Base-by-base conservation (phyloP, 1,140 invertebrate genomes). In the Drosophila repleta region DNA sequence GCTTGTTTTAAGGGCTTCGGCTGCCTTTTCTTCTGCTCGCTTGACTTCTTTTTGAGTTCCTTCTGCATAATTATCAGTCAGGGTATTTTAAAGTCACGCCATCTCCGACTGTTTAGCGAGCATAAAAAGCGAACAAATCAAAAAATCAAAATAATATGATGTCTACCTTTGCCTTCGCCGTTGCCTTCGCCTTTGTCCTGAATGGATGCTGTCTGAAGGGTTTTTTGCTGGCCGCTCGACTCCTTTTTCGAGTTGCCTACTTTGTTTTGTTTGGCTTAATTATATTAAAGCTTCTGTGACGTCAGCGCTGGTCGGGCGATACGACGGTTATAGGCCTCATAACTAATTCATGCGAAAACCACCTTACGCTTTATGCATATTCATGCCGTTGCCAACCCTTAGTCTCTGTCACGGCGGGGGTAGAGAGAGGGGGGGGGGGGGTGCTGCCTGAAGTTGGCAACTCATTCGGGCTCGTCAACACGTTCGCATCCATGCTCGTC, bases 361-460 rank as follows among this genome's bases (percentile, higher is more conserved):
- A 77, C 65, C 77, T 85, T 64, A 62, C 68, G 45, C 73, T 74
- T 70, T 74, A 82, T 85, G 81, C 81, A 85, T 77, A 84, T 85
- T 80, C 62, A 85, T 70, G 64, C 76, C 64, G 60, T 53, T 60
- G 21, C 17, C 43, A 45, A 51, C 52, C 46, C 51, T 39, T 41
- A 10, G 17, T 48, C 13, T 11, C 61, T 7, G 11, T 1, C 7
- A n/a, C 6, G 26, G 29, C 35, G 13, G 39, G 6, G 6, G n/a
- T 26, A 6, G 32, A 6, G 2, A 3, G 15, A 13, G n/a, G 52
- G 18, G 35, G 13, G 0, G 18, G 0, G 4, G 5, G 24, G 5
- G 52, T n/a, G n/a, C 39, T 41, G 13, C 29, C 29, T 32, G 10
- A 21, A 24, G 21, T 26, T 48, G 29, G 41, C 56, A 43, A 58